Evolutionary conservation across 2,113 vertebrate species (phyloP).

Genomic region (Felis catus): F.catus_Fca126_mat1.0 CM031419.1:150001-150500

Average conservation of each 20-base stretch:
- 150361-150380: neutral
- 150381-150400: neutral
- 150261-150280: neutral
- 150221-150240: too few species aligned
- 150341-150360: neutral
- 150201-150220: constrained; percentile 33
- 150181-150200: neutral
- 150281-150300: neutral
- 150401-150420: neutral
- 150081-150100: constrained; percentile 44
- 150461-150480: neutral
- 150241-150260: neutral
- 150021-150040: neutral
- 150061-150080: constrained; percentile 53
- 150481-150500: neutral
- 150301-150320: neutral
- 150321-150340: neutral
- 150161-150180: neutral
- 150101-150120: neutral
- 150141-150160: neutral
- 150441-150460: neutral
- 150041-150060: constrained; percentile 71
- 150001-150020: neutral
- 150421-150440: neutral
- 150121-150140: neutral